phyloP scores from a whole-genome alignment of 2,888 invertebrate species.

The Deilephila porcellus region DNA sequence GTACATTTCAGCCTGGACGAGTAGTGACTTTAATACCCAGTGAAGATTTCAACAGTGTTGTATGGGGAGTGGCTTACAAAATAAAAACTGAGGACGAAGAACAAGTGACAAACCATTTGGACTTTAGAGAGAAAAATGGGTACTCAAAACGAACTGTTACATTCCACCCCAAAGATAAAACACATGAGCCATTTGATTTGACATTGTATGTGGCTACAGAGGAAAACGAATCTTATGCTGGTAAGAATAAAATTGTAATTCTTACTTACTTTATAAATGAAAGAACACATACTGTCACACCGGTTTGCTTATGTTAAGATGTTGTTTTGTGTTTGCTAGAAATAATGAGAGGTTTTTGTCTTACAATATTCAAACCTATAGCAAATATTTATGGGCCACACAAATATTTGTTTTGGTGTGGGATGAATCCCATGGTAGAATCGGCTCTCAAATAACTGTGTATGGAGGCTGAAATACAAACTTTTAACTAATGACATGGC shows the following conservation, averaged over 20 bases:
- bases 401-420: no score
- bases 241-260: conserved; percentile 51
- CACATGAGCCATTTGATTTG: conserved; percentile 86
- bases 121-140: conserved; percentile 96
- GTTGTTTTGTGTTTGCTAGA: no score
- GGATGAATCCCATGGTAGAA: no score
- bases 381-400: no score
- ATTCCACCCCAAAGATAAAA: conserved; percentile 87
- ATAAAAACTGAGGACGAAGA: conserved; percentile 88
- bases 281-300: no score
- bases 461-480: no score
- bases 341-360: no score
- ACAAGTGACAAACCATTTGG: conserved; percentile 91
- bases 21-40: conserved; percentile 93
- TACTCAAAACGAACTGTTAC: conserved; percentile 89
- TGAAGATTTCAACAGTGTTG: conserved; percentile 84
- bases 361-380: no score
- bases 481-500: no score
- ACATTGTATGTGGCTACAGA: conserved; percentile 93
- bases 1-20: conserved; percentile 89
- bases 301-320: no score
- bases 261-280: no score
- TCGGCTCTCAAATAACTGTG: no score
- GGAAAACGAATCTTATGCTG: conserved; percentile 91
- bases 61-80: conserved; percentile 97